Evolutionary conservation across 1,140 invertebrate species (phyloP), one percentile per base, ranked within the genome.

Genomic region (Oreohelix idahoensis): DNA sequence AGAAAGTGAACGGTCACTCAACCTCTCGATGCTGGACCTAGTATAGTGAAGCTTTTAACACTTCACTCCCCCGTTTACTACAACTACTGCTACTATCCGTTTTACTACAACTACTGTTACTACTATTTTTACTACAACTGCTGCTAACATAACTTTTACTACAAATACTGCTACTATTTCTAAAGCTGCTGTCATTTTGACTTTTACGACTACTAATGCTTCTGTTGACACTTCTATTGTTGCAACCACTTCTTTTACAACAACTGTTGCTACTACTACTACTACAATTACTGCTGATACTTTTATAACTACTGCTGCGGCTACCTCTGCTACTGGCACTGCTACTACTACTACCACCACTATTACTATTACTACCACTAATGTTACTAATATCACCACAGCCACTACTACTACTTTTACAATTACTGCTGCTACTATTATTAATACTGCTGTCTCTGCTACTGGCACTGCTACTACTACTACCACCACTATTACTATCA

Each of bases 331-430:
- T 32, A 71, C 32, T 71, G 26, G 4, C 32, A 71, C 70, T 71
- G 32, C 32, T 71, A 32, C 32, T 35, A 71, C 70, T 71, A 71
- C 70, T 35, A 71, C 70, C 32, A 39, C 70, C 26, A 71, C 70
- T 35, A 39, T 26, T 71, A 71, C 70, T 71, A 39, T 29, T 35
- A 71, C 70, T 35, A 36, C 70, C 5, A 58, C 26, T 58, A n/a
- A 4, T 23, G 26, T 23, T 58, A 58, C 26, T 58, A 23, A 4
- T n/a, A 58, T 23, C 23, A 58, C 53, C 26, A 58, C 26, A 13
- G 23, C 53, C 26, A 58, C 53, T n/a, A 58, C 26, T 58, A 58
- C 53, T 58, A 58, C 53, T n/a, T 13, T 23, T 58, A 58, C 53
- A 23, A 58, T 58, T 71, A 35, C 32, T 71, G 32, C 70, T 71